phyloP scores from a whole-genome alignment of 2,113 vertebrate species.

The Rhipidura dahli region DNA sequence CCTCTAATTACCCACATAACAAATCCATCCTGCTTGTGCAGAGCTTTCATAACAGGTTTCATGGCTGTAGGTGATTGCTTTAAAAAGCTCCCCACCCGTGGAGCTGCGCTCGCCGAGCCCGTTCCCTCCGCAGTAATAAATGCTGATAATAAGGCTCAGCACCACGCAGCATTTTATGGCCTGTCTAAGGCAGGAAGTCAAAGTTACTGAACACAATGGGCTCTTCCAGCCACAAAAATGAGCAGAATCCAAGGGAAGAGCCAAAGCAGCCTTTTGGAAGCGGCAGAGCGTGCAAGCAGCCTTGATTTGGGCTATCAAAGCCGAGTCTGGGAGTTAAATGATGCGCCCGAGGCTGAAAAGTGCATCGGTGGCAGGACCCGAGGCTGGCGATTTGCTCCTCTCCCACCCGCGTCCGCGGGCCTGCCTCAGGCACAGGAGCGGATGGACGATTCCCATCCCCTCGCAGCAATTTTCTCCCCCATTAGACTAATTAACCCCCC shows the following conservation, averaged over 20 bases:
- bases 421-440: rapidly evolving
- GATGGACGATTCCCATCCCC: not conserved
- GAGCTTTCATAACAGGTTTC: conserved; percentile 35
- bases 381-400: not conserved
- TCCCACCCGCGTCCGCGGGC: not conserved
- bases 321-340: not conserved
- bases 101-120: not conserved
- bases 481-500: not conserved
- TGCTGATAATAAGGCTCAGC: not conserved
- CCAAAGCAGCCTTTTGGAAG: not conserved
- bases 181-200: not conserved
- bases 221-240: not conserved
- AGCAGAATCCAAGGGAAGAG: not conserved
- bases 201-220: not conserved
- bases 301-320: not conserved
- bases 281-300: rapidly evolving
- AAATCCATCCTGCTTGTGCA: not conserved
- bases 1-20: not conserved
- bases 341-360: not conserved
- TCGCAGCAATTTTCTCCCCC: not conserved
- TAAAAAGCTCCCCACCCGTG: conserved; percentile 46
- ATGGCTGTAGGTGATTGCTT: conserved; percentile 33
- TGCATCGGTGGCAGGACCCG: not conserved
- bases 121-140: conserved; percentile 1
- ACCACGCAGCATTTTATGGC: not conserved